Conservation (phyloP, 2,797 vertebrate species). For the Sylvia borin region DNA sequence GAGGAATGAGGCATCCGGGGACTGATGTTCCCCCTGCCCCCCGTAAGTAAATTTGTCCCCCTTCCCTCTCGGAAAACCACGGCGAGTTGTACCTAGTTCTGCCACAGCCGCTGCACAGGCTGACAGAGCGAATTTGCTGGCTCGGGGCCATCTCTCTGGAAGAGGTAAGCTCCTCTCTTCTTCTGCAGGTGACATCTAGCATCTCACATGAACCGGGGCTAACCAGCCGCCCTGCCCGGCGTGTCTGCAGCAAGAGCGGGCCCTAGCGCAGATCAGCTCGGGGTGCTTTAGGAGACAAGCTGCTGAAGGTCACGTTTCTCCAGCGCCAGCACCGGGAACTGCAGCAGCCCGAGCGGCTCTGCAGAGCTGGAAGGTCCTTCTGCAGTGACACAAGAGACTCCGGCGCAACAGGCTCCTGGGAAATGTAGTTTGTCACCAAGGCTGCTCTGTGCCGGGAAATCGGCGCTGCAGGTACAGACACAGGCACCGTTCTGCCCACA, state of each 20-base stretch:
- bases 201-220: neutral
- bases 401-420: slow-evolving; percentile 52
- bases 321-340: neutral
- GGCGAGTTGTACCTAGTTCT: slow-evolving; percentile 80
- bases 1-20: neutral
- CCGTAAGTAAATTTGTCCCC: neutral
- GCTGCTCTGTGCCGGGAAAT: neutral
- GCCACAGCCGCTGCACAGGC: slow-evolving; percentile 83
- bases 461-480: neutral
- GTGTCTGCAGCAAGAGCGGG: neutral
- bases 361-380: neutral
- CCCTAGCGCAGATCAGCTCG: neutral
- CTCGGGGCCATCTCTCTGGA: slow-evolving; percentile 74
- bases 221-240: neutral
- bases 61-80: slow-evolving; percentile 7
- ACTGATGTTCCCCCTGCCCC: neutral
- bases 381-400: neutral
- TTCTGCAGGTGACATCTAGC: slow-evolving; percentile 69
- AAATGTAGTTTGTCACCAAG: slow-evolving; percentile 60
- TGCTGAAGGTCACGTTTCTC: neutral
- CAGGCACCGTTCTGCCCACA: fast-evolving
- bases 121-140: slow-evolving; percentile 83
- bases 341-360: neutral
- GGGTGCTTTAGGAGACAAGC: neutral
- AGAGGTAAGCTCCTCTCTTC: slow-evolving; percentile 66